Evolutionary conservation across 2,797 vertebrate species (phyloP), one percentile per base, ranked within the genome.

Genomic region (Poeciliopsis gracilis): DNA sequence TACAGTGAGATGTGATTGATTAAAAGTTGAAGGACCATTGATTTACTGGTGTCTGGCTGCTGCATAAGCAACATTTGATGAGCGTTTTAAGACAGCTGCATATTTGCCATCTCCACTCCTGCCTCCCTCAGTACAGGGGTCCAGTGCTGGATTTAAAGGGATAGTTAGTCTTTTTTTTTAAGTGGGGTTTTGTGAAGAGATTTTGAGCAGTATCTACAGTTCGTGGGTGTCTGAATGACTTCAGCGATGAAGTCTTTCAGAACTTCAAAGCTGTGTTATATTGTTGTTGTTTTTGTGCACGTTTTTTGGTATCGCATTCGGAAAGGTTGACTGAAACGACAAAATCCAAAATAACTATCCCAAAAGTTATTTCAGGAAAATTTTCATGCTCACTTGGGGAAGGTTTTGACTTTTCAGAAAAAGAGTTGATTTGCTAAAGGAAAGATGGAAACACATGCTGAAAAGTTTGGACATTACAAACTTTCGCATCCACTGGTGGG

Each of bases 21-120:
- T 94, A 92, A 90, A 88, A 88, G 90, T 91, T 92, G 84, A 89
- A 88, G 88, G 86, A 84, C 88, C 84, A 93, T 93, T 90, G 91
- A 95, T 94, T 91, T 85, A 80, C 84, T 77, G 84, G 79, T 86
- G 83, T 86, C 84, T 46, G 79, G 78, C 72, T 91, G 89, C 90
- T 94, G 79, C 89, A 82, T 90, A 88, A 91, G 89, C 90, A 80
- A 66, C 75, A 75, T 73, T 73, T 33, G 74, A 88, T 77, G 72
- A 73, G 83, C 81, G 76, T 84, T 59, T 33, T 84, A 59, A 83
- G 81, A 84, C 71, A 77, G 77, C 82, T 71, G 67, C 81, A 33
- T 57, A 84, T 82, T 51, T 75, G 74, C 77, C 16, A 41, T 51
- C 82, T 75, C 33, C 59, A 47, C 51, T 49, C 72, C 79, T 2